Base-by-base conservation (phyloP, 2,888 invertebrate genomes). In the Cataglyphis albicans region DNA sequence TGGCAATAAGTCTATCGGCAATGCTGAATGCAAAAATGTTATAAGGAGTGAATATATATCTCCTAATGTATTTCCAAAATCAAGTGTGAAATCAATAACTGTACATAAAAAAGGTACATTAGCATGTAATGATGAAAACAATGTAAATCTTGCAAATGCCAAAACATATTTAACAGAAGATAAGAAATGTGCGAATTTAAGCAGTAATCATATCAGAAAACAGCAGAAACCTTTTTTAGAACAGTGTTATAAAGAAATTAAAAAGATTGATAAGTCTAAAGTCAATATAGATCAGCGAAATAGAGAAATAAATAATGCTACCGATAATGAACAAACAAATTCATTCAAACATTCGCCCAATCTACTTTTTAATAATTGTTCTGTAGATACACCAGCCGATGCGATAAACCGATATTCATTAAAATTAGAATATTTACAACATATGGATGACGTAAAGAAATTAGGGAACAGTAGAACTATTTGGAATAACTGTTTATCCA, bases 161-260 rank as follows among this genome's bases (percentile, higher is more conserved):
- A 64, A 81, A 70, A 81, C 82, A 70, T 18, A 72, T 75, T 76
- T 70, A 72, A 68, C 67, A 64, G 76, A 35, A 68, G 59, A 55
- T 84, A 84, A 83, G 65, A 83, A 88, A 83, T 59, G 63, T 15
- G 55, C 63, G 12, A 75, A n/a, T 64, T 18, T 29, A 83, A 74
- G 32, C 38, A 55, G 74, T 64, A 41, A 57, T 73, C 44, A 29
- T 15, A n/a, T 29, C 41, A 12, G 41, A 7, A 18, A 78, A 29
- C 81, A 72, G 63, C 81, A 72, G 63, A 68, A 68, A 64, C 25
- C 72, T 18, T 6, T 21, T 6, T n/a, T n/a, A 18, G 32, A 32
- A 68, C 57, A 44, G 21, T 32, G 15, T 59, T 10, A 3, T 9
- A 21, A 59, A 32, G 21, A 21, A 18, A 35, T 12, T 21, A 41